phyloP scores from a whole-genome alignment of 2,888 invertebrate genomes.

The Chloroclystis v-ata region DNA sequence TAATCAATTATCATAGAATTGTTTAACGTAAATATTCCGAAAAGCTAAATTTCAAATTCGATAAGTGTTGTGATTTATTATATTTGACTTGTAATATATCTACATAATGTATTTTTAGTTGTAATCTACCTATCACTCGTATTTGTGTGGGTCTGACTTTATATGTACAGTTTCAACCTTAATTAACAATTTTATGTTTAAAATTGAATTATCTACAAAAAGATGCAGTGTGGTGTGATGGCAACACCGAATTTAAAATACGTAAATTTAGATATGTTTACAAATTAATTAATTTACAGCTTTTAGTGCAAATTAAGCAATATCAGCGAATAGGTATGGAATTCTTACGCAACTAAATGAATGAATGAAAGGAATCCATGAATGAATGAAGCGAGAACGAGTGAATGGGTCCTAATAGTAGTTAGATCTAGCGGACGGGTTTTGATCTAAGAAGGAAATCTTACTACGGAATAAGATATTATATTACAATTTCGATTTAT shows the following conservation, averaged over 20 bases:
- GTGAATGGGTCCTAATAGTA: constrained; percentile 20
- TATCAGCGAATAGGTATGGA: too few species aligned
- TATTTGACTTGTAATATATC: neutral
- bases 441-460: constrained; percentile 47
- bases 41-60: constrained; percentile 1
- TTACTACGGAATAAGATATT: constrained; percentile 38
- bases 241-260: too few species aligned
- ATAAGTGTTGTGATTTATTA: neutral
- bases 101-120: constrained; percentile 8
- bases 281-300: too few species aligned
- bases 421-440: constrained; percentile 64
- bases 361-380: neutral
- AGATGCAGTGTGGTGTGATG: too few species aligned
- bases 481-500: too few species aligned
- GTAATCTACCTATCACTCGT: constrained; percentile 49
- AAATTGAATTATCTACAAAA: neutral
- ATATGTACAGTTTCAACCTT: constrained; percentile 46
- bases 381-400: neutral
- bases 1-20: too few species aligned
- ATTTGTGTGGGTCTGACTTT: constrained; percentile 49
- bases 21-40: neutral
- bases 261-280: too few species aligned
- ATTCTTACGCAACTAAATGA: too few species aligned
- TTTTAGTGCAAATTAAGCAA: too few species aligned
- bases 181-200: too few species aligned